phyloP scores from a whole-genome alignment of 2,888 invertebrate species.

The Argyra leucocephala region DNA sequence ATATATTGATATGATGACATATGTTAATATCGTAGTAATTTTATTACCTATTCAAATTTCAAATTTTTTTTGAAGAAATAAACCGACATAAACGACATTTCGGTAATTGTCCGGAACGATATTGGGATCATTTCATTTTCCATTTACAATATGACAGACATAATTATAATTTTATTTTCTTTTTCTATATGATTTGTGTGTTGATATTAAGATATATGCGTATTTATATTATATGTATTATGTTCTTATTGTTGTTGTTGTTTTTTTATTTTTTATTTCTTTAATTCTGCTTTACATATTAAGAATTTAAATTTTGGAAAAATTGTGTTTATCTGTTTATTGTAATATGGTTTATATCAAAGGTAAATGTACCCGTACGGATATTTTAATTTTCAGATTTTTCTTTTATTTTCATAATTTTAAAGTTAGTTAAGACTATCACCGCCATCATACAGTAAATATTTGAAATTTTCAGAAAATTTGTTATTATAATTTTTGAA shows the following conservation, averaged over 20 bases:
- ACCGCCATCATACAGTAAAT: too few relatives aligned
- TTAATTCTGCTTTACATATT: neutral
- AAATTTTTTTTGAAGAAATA: neutral
- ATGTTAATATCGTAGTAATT: neutral
- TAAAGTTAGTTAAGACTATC: too few relatives aligned
- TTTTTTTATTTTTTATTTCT: neutral
- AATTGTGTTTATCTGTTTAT: too few relatives aligned
- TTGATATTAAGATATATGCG: neutral
- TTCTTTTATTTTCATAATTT: too few relatives aligned
- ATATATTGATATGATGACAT: neutral
- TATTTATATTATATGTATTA: neutral
- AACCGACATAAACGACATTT: conserved; percentile 12
- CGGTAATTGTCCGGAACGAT: conserved; percentile 19
- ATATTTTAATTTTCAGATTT: too few relatives aligned
- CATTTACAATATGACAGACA: neutral
- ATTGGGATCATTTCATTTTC: conserved; percentile 1
- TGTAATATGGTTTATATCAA: too few relatives aligned
- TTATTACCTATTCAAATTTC: conserved; percentile 3
- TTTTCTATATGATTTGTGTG: neutral
- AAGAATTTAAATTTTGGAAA: too few relatives aligned
- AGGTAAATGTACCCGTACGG: too few relatives aligned
- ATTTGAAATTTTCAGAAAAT: too few relatives aligned
- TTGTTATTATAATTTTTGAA: too few relatives aligned
- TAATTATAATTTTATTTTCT: too few relatives aligned
- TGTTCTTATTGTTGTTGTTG: neutral